Conservation (phyloP, 2,888 invertebrate genomes). For the Lycophotia porphyrea region DNA sequence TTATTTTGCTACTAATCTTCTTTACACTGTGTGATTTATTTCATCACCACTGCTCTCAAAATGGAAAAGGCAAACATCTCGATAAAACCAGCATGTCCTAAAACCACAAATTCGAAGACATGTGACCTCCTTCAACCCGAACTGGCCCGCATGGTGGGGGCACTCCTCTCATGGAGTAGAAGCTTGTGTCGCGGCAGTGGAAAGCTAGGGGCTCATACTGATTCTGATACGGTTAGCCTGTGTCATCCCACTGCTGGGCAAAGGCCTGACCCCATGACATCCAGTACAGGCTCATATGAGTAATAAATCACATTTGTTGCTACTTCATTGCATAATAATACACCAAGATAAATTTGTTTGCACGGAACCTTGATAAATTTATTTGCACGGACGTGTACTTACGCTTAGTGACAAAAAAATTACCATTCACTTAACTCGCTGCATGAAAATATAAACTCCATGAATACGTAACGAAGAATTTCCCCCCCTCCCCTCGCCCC, state of each 20-base stretch:
- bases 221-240: too few relatives aligned
- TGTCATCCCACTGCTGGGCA: too few relatives aligned
- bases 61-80: neutral
- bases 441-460: constrained; percentile 70
- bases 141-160: too few relatives aligned
- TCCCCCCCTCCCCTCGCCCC: constrained; percentile 16
- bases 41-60: neutral
- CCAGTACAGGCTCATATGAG: neutral
- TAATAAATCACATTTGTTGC: neutral
- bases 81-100: neutral
- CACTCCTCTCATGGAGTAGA: neutral
- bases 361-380: constrained; percentile 26
- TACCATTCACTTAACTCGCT: constrained; percentile 57
- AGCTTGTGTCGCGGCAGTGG: too few relatives aligned
- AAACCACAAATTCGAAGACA: neutral
- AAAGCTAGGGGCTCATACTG: too few relatives aligned
- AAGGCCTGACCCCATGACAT: too few relatives aligned
- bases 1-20: neutral
- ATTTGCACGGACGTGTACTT: constrained; percentile 43
- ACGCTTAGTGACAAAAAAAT: constrained; percentile 60
- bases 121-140: neutral
- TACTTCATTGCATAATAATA: neutral
- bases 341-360: constrained; percentile 34
- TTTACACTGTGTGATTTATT: neutral
- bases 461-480: constrained; percentile 70